A percentile compares a stretch with the other conserved stretches of the same genome.
These are phyloP conservation scores for Cyaniris semiargus DNA, from an alignment of 2,888 invertebrate genomes.

Conservation along the genomic window DNA sequence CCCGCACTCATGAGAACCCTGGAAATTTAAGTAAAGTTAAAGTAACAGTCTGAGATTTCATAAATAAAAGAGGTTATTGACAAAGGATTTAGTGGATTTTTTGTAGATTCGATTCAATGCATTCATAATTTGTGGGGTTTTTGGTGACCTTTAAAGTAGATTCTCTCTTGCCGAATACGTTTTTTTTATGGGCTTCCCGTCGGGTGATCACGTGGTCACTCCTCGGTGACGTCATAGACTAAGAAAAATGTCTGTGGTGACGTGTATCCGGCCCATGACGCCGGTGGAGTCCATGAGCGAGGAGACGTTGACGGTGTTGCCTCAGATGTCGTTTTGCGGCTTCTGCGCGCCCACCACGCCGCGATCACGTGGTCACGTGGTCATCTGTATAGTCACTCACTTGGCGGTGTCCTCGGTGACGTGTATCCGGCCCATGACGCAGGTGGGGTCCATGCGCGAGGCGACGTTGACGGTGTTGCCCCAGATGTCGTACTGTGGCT, in stretches of 20 bases:
- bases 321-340: slow-evolving; percentile 99
- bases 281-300: slow-evolving; percentile 99
- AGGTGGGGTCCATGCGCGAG: slow-evolving; percentile 98
- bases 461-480: slow-evolving; percentile 99
- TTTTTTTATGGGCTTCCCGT: too few species aligned
- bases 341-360: slow-evolving; percentile 98
- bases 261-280: slow-evolving; percentile 91
- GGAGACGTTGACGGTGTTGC: slow-evolving; percentile 98
- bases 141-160: too few species aligned
- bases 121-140: too few species aligned
- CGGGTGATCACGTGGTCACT: too few species aligned
- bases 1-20: slow-evolving; percentile 91
- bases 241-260: too few species aligned
- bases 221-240: too few species aligned
- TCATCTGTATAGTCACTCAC: slow-evolving; percentile 52
- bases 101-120: not conserved
- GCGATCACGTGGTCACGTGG: not conserved
- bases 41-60: not conserved
- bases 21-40: slow-evolving; percentile 36
- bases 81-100: too few species aligned
- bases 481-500: slow-evolving; percentile 99
- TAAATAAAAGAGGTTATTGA: too few species aligned
- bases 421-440: slow-evolving; percentile 92
- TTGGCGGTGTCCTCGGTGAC: too few species aligned
- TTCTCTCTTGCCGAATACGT: too few species aligned